These are phyloP conservation scores for Chrysopilus asiliformis DNA, from an alignment of 2,888 invertebrate species.

Conservation along the genomic window DNA sequence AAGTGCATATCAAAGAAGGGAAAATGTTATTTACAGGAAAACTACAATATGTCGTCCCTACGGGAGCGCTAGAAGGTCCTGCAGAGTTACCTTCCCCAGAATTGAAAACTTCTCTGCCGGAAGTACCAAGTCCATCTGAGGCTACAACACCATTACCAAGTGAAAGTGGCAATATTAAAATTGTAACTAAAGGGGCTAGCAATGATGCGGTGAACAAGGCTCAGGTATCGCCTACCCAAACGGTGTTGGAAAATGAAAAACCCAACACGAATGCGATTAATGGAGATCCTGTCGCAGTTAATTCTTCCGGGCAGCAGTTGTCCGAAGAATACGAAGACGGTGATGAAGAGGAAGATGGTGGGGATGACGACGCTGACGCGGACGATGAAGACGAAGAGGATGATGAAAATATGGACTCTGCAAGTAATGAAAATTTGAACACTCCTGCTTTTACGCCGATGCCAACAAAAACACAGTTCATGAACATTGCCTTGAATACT, in stretches of 20 bases:
- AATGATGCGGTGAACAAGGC: too few relatives aligned
- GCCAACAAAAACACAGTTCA: slow-evolving; percentile 2
- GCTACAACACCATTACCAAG: slow-evolving; percentile 11
- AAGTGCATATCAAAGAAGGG: slow-evolving; percentile 44
- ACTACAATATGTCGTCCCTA: slow-evolving; percentile 32
- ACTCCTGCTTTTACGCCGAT: slow-evolving; percentile 4
- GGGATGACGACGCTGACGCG: slow-evolving; percentile 17
- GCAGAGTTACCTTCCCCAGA: background rate
- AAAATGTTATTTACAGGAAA: slow-evolving; percentile 36
- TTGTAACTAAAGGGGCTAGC: slow-evolving; percentile 15
- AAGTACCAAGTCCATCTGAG: slow-evolving; percentile 3
- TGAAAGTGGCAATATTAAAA: slow-evolving; percentile 18
- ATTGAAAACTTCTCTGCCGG: slow-evolving; percentile 11
- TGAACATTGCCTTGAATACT: background rate
- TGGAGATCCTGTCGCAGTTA: too few relatives aligned
- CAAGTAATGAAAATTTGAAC: background rate
- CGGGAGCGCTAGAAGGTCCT: slow-evolving; percentile 24
- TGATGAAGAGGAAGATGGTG: slow-evolving; percentile 12
- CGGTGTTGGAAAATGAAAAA: too few relatives aligned
- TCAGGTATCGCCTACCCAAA: too few relatives aligned
- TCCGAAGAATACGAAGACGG: too few relatives aligned
- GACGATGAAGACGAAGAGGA: slow-evolving; percentile 12
- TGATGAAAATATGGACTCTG: slow-evolving; percentile 6
- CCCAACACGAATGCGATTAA: too few relatives aligned
- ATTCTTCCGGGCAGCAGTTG: too few relatives aligned